Base-by-base conservation (phyloP, 2,113 vertebrate species). In the Caloenas nicobarica region DNA sequence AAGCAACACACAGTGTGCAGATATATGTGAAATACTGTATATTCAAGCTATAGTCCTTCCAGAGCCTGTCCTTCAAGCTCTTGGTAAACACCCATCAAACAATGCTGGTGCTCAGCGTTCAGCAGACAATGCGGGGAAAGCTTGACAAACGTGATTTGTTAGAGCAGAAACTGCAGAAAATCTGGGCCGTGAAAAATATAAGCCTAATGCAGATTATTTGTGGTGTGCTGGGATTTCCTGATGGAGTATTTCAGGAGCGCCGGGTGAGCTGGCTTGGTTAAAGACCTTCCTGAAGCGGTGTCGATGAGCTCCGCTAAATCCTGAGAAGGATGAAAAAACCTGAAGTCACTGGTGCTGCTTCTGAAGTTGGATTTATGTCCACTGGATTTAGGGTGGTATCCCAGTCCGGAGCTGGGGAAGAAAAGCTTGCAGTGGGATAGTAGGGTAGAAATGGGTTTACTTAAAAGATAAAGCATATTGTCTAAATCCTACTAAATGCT, bases 111-210 rank as follows among this genome's bases (percentile, higher is more conserved):
- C 84, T 95, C 91, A 40, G 88, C 2, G 70, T 11, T 72, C 68
- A 46, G 83, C 86, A 84, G 83, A 84, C 88, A 93, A 91, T 42
- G 94, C 0, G 0, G 84, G 68, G 46, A 64, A 66, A 68, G 94
- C 96, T 81, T 95, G 91, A 83, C 88, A 92, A 89, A 95, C 1
- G 7, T 58, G 92, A 95, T 97, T 95, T 94, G 91, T 86, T 89
- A 42, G 72, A 64, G 77, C 64, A 95, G 83, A 78, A 92, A 64
- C 88, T 64, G 92, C 83, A 81, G 77, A 78, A 71, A 96, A 88
- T 34, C 80, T 42, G 77, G 69, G 72, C 91, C 60, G 16, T 83
- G 86, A 60, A 83, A 95, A 88, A 74, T 91, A 65, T 51, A 51
- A 95, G 73, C 69, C 80, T 86, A 81, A 93, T 78, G 12, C 42